Conservation (phyloP, 2,888 invertebrate species). For the Drosophila subquinaria region DNA sequence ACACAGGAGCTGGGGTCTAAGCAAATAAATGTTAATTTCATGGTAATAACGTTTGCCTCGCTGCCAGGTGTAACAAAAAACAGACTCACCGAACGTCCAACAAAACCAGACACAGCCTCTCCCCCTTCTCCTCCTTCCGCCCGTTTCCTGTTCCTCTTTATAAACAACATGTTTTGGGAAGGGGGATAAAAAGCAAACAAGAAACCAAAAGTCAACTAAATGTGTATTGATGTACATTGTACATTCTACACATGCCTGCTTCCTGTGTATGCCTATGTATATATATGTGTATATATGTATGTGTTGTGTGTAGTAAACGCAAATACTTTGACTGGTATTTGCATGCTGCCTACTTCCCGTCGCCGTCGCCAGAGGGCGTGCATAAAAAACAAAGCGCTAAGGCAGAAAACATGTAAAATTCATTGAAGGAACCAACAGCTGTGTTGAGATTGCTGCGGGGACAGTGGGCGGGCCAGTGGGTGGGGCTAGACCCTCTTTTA, state of each 20-base stretch:
- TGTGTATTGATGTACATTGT: constrained; percentile 50
- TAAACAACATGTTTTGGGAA: constrained; percentile 37
- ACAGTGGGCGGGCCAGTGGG: background rate
- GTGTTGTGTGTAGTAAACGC: constrained; percentile 27
- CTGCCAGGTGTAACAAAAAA: constrained; percentile 62
- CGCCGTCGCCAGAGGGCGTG: constrained; percentile 36
- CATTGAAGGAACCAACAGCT: constrained; percentile 59
- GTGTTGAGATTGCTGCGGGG: constrained; percentile 35
- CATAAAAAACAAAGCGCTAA: constrained; percentile 62
- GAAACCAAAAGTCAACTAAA: constrained; percentile 70
- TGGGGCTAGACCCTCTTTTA: background rate
- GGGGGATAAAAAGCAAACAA: constrained; percentile 32
- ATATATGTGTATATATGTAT: constrained; percentile 18
- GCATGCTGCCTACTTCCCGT: constrained; percentile 49
- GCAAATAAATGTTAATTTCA: constrained; percentile 79
- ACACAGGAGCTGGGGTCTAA: constrained; percentile 32
- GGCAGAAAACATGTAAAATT: constrained; percentile 69
- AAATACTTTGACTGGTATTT: constrained; percentile 57
- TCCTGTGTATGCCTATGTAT: background rate
- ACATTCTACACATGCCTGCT: constrained; percentile 25
- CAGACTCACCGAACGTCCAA: constrained; percentile 6
- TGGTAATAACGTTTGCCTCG: constrained; percentile 70
- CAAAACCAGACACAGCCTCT: background rate
- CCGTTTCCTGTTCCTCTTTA: background rate
- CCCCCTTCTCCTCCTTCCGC: background rate